Percentiles rank a stretch among this genome's conserved stretches.
phyloP scores from a whole-genome alignment of 2,113 vertebrate species.

The Empidonax traillii region DNA sequence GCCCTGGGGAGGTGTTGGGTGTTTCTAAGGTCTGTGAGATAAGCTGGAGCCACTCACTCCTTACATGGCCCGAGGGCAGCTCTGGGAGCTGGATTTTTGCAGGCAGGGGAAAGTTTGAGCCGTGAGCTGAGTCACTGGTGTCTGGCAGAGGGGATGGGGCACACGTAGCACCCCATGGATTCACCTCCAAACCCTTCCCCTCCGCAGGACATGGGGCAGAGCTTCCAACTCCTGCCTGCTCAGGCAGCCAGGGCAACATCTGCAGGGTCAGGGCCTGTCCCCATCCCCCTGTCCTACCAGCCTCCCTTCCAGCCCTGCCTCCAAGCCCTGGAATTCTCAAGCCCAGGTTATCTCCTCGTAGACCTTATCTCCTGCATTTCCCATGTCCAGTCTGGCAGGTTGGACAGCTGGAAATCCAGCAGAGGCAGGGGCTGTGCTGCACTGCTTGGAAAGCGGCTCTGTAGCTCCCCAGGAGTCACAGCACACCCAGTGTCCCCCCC shows the following conservation, averaged over 20 bases:
- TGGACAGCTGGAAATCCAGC: neutral
- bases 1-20: neutral
- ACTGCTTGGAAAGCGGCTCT: accelerated
- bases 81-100: neutral
- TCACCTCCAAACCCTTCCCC: neutral
- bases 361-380: neutral
- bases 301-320: neutral
- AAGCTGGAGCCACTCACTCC: neutral
- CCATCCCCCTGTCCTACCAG: neutral
- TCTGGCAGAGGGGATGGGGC: neutral
- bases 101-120: neutral
- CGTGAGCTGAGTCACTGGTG: neutral
- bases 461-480: neutral
- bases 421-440: neutral
- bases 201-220: neutral
- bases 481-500: accelerated
- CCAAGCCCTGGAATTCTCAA: neutral
- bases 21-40: neutral
- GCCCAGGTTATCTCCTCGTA: neutral
- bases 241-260: accelerated
- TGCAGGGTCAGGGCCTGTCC: neutral
- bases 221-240: neutral
- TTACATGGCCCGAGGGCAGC: neutral
- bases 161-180: neutral
- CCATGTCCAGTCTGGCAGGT: neutral